A percentile compares a stretch with the other conserved stretches of the same genome.
These are phyloP conservation scores for Cercopithecus mona DNA, from an alignment of 2,113 vertebrate genomes.

Conservation along the genomic window DNA sequence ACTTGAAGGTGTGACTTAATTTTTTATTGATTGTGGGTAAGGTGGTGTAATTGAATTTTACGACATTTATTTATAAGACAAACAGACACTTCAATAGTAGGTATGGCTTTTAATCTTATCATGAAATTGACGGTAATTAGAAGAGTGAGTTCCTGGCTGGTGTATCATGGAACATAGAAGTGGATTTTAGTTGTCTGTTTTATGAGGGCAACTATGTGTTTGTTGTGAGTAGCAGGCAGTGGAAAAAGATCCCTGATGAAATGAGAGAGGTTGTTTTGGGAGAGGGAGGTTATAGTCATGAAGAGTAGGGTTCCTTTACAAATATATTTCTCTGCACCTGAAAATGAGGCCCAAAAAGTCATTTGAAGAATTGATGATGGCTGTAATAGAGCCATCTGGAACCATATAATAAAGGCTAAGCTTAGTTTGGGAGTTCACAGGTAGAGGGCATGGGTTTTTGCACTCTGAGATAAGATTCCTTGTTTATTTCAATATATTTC, in stretches of 20 bases:
- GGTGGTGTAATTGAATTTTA: slow-evolving; percentile 66
- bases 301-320: neutral
- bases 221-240: neutral
- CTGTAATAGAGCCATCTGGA: neutral
- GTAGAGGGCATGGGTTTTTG: neutral
- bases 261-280: neutral
- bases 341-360: neutral
- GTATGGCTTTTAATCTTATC: slow-evolving; percentile 62
- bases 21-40: slow-evolving; percentile 56
- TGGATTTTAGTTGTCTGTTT: neutral
- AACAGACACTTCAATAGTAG: slow-evolving; percentile 54
- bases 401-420: neutral
- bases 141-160: slow-evolving; percentile 48
- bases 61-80: slow-evolving; percentile 55
- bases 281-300: neutral
- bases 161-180: slow-evolving; percentile 66
- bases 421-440: neutral
- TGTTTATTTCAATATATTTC: neutral
- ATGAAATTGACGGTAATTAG: slow-evolving; percentile 40
- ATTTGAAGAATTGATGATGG: neutral
- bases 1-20: slow-evolving; percentile 50
- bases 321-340: neutral
- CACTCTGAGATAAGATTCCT: neutral
- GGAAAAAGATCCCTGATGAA: neutral
- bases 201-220: neutral